A percentile compares a stretch with the other conserved stretches of the same genome.
phyloP scores from a whole-genome alignment of 1,140 invertebrate species.

The Drosophila prosaltans region DNA sequence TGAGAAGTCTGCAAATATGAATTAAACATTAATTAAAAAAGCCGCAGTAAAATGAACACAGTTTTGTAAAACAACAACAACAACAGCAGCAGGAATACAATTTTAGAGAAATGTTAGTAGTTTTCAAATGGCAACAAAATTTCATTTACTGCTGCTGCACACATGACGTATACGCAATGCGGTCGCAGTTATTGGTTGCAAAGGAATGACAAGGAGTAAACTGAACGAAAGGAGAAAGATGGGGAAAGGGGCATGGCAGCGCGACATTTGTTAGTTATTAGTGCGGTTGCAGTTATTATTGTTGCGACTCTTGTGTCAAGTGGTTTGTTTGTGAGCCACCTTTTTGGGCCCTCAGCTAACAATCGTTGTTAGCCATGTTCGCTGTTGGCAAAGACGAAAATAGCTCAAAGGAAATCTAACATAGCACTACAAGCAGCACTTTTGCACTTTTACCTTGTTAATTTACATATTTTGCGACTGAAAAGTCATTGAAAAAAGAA shows the following conservation, averaged over 20 bases:
- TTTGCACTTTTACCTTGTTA: conserved; percentile 59
- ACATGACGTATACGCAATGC: conserved; percentile 77
- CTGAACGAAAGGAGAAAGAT: neutral
- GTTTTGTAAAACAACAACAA: neutral
- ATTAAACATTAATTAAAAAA: conserved; percentile 67
- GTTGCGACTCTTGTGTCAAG: conserved; percentile 74
- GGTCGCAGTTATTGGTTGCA: conserved; percentile 67
- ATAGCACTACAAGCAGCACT: conserved; percentile 38
- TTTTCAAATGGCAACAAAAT: conserved; percentile 34
- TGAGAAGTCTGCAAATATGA: conserved; percentile 14
- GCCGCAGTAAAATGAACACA: conserved; percentile 34
- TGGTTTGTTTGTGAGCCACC: conserved; percentile 45
- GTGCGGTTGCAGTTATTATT: conserved; percentile 58
- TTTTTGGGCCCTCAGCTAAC: conserved; percentile 1
- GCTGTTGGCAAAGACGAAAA: conserved; percentile 59
- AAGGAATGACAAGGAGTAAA: neutral
- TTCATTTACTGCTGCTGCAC: conserved; percentile 43
- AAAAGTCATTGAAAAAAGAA: too few relatives aligned
- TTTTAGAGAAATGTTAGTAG: conserved; percentile 44
- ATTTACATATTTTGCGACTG: conserved; percentile 70
- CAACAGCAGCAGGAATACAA: conserved; percentile 69
- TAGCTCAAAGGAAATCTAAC: conserved; percentile 63
- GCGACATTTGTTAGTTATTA: conserved; percentile 65
- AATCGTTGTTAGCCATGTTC: conserved; percentile 59
- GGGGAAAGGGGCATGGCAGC: conserved; percentile 2